Percentiles rank a stretch among this genome's conserved stretches.
Evolutionary conservation across 2,113 vertebrate species (phyloP).

Genomic region (Daboia siamensis): DNA sequence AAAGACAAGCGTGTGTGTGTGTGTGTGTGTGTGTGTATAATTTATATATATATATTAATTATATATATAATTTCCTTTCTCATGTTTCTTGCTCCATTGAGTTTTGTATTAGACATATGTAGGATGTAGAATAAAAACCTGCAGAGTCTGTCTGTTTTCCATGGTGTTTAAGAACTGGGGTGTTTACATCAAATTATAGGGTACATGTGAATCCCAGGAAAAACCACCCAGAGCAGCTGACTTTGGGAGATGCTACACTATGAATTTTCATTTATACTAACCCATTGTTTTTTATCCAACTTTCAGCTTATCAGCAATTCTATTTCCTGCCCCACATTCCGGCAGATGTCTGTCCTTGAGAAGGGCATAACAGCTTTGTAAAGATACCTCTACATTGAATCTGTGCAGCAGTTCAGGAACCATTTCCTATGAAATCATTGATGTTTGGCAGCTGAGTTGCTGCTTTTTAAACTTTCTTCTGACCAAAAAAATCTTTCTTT

Average conservation of each 20-base stretch:
- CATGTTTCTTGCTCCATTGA: background rate
- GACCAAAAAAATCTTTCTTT: background rate
- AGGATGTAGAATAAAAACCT: background rate
- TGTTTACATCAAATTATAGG: background rate
- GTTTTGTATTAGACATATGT: background rate
- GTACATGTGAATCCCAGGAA: background rate
- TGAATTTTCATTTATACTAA: background rate
- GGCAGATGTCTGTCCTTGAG: background rate
- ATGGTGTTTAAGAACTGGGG: background rate
- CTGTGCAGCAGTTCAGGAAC: background rate
- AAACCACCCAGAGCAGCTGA: background rate
- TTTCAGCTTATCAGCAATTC: background rate
- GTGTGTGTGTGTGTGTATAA: too few relatives aligned
- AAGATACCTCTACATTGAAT: background rate
- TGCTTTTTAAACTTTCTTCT: background rate
- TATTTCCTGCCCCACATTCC: background rate
- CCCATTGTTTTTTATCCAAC: background rate
- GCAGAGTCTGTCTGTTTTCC: background rate
- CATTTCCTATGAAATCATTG: background rate
- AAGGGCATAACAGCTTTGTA: background rate
- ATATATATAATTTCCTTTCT: background rate
- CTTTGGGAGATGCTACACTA: background rate
- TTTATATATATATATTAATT: too few relatives aligned
- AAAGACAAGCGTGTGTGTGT: background rate
- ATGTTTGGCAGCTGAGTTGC: background rate